Base-by-base conservation (phyloP, 2,113 vertebrate species). In the Cyanoderma ruficeps region DNA sequence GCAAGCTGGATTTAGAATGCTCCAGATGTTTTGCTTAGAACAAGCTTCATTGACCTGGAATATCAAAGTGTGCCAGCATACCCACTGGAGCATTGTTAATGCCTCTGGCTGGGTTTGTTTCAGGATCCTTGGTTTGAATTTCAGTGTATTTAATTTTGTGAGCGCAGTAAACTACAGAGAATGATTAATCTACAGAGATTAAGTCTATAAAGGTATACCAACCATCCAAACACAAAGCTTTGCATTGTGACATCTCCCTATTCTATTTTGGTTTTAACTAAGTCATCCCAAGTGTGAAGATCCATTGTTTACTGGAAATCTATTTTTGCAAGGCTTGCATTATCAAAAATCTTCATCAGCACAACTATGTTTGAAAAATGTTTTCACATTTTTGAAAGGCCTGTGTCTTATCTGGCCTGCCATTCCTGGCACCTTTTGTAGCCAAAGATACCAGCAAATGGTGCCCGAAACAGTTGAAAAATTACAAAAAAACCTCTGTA, bases 21-120 rank as follows among this genome's bases (percentile, higher is more conserved):
- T 97, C 93, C 95, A 97, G 96, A 97, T 97, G 93, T 96, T 97
- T 96, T 93, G 56, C 87, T 96, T 83, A 76, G 81, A 97, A 94
- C 88, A 87, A 91, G 88, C 89, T 96, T 96, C 92, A 93, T 59
- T 97, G 96, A 97, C 96, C 95, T 96, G 92, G 72, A 95, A 97
- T 93, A 84, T 81, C 63, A 82, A 91, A 97, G 75, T 78, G 90
- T 93, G 87, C 84, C 89, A 90, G 63, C 1, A 0, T 64, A 63
- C 59, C 95, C 83, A 86, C 65, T 97, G 89, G 88, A 96, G 94
- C 87, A 84, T 86, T 86, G 37, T 85, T 96, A 95, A 94, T 94
- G 50, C n/a, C 75, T 90, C 85, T 79, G 84, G 13, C 57, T 94
- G 75, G 55, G 49, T 91, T 96, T 95, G 76, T 79, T 96, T 95